A percentile compares a stretch with the other conserved stretches of the same genome.
Evolutionary conservation across 2,113 vertebrate species (phyloP).

Genomic region (Ellobius talpinus): DNA sequence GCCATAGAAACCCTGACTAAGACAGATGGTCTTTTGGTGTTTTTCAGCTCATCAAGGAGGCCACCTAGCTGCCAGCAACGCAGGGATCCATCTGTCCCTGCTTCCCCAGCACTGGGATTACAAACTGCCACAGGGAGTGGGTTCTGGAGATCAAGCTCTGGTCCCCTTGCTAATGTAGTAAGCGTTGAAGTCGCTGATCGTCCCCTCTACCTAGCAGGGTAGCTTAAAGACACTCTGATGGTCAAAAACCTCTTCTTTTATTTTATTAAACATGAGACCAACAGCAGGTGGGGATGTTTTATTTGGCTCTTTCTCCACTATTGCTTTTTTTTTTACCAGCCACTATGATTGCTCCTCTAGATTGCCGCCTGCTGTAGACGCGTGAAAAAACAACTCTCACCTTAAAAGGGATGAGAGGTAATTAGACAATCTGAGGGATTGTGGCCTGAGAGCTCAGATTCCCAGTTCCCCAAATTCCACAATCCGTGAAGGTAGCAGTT

Average conservation of each 20-base stretch:
- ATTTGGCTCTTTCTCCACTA: neutral
- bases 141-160: neutral
- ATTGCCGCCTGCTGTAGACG: neutral
- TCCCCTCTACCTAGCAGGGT: no score
- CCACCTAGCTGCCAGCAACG: neutral
- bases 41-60: neutral
- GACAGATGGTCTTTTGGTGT: neutral
- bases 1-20: neutral
- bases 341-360: neutral
- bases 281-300: neutral
- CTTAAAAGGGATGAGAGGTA: neutral
- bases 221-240: conserved; percentile 5
- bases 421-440: neutral
- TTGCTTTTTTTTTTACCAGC: neutral
- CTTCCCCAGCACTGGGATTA: neutral
- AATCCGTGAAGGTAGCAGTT: neutral
- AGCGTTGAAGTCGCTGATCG: neutral
- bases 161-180: no score
- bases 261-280: neutral
- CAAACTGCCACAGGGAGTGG: neutral
- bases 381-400: neutral
- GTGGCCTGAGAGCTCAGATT: neutral
- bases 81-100: neutral
- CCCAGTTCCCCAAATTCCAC: neutral
- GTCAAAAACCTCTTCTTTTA: neutral